Percentiles rank a stretch among this genome's conserved stretches.
These are phyloP conservation scores for Gambelia wislizenii DNA, from an alignment of 2,797 vertebrate species.

Conservation along the genomic window DNA sequence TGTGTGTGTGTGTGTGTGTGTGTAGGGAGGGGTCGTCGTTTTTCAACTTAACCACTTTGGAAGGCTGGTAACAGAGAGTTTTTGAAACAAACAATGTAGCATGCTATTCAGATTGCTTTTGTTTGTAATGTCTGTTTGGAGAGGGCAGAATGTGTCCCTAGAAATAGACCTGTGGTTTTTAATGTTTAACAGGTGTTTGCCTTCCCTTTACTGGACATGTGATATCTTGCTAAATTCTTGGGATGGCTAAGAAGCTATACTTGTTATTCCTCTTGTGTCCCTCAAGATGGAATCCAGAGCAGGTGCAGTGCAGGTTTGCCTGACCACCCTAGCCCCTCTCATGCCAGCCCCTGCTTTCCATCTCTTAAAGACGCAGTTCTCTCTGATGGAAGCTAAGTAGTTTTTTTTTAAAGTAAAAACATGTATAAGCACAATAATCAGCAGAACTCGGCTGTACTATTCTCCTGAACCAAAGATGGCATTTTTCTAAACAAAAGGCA, in stretches of 20 bases:
- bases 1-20: too few species aligned
- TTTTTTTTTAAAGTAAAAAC: background rate
- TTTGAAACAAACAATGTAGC: background rate
- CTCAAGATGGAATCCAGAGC: slow-evolving; percentile 24
- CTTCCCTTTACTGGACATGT: background rate
- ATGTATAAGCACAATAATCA: background rate
- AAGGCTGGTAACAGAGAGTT: background rate
- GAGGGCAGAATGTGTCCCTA: background rate
- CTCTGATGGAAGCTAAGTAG: background rate
- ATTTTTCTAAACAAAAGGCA: background rate
- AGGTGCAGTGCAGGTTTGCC: slow-evolving; percentile 19
- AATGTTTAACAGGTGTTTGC: slow-evolving; percentile 30
- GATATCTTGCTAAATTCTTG: background rate
- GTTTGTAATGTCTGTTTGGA: background rate
- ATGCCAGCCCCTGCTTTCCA: background rate
- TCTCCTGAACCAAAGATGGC: background rate
- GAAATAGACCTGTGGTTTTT: slow-evolving; percentile 36
- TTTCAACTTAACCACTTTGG: background rate
- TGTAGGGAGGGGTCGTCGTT: too few species aligned
- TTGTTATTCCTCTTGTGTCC: background rate
- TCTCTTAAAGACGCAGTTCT: background rate
- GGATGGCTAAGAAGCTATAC: slow-evolving; percentile 29
- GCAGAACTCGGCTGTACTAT: background rate
- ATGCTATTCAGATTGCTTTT: background rate
- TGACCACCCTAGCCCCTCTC: background rate